Conservation (phyloP, 2,888 invertebrate species). For the Ashinkailepas kermadecensis region DNA sequence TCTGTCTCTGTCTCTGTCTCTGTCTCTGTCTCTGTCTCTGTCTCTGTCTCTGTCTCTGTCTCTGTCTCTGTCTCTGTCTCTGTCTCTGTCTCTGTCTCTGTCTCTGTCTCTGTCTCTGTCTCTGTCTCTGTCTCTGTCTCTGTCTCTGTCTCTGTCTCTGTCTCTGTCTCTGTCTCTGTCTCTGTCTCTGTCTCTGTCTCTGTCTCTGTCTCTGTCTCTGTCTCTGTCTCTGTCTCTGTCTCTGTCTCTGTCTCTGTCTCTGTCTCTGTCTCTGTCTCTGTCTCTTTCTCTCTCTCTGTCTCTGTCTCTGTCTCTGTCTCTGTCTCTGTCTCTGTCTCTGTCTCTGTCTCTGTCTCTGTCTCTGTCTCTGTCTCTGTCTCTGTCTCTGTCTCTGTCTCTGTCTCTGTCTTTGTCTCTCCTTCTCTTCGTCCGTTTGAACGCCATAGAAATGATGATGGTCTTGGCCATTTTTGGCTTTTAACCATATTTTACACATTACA, state of each 20-base stretch:
- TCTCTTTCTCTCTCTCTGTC: background rate
- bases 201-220: too few species aligned
- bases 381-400: background rate
- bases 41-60: background rate
- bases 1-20: too few species aligned
- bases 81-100: background rate
- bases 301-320: background rate
- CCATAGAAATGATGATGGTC: too few species aligned
- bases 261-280: background rate
- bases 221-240: background rate
- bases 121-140: background rate
- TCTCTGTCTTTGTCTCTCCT: too few species aligned
- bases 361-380: background rate
- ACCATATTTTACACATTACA: too few species aligned
- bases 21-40: background rate
- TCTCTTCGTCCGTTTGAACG: too few species aligned
- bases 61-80: background rate
- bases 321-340: background rate
- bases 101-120: too few species aligned
- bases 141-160: background rate
- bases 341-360: background rate
- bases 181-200: background rate
- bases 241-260: background rate
- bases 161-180: background rate
- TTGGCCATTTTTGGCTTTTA: too few species aligned